phyloP scores from a whole-genome alignment of 2,113 vertebrate genomes.

The Petromus typicus region DNA sequence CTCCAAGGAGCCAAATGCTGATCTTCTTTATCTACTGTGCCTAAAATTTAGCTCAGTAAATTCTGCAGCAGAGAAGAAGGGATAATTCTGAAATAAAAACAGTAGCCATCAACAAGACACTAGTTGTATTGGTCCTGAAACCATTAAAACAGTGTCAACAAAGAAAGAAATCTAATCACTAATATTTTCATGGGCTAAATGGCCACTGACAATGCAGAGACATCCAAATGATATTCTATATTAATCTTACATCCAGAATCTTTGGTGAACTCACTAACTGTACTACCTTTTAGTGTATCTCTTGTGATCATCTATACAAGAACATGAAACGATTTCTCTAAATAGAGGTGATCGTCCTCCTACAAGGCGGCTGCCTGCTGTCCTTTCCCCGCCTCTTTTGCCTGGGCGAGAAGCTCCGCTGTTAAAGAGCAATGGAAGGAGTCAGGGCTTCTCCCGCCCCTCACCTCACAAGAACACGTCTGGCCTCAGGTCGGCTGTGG shows the following conservation, averaged over 20 bases:
- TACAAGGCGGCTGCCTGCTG: background rate
- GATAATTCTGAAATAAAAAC: slow-evolving; percentile 48
- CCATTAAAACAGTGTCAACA: background rate
- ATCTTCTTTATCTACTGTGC: slow-evolving; percentile 70
- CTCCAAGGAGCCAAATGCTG: slow-evolving; percentile 74
- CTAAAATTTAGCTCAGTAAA: slow-evolving; percentile 68
- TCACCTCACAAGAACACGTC: background rate
- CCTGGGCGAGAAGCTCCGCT: background rate
- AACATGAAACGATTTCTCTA: background rate
- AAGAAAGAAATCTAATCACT: background rate
- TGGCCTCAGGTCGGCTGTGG: background rate
- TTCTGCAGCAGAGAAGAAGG: background rate
- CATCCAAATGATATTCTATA: background rate
- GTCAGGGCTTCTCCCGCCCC: background rate
- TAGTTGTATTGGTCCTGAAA: background rate
- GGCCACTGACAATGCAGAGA: background rate
- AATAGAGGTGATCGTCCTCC: background rate
- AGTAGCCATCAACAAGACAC: background rate
- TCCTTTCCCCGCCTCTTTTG: background rate
- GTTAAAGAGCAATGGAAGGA: background rate
- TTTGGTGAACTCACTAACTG: background rate
- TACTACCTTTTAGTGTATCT: background rate
- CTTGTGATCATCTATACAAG: background rate
- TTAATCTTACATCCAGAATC: background rate
- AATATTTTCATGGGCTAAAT: background rate